Evolutionary conservation across 1,140 invertebrate genomes (phyloP), one percentile per base, ranked within the genome.

Genomic region (Ceratina japonica): DNA sequence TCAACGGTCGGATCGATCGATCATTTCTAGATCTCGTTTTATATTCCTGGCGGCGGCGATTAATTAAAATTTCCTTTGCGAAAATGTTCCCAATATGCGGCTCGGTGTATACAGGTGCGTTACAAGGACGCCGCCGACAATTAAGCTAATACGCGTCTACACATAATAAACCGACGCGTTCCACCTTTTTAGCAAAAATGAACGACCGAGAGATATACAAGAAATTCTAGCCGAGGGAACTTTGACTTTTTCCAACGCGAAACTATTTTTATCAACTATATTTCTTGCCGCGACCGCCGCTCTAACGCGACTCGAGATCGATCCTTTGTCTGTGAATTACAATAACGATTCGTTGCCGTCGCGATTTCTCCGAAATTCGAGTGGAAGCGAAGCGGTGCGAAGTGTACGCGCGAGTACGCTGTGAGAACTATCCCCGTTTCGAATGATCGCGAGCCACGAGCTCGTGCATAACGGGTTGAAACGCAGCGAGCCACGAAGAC

Each of bases 401-500:
- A n/a, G 24, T 18, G 24, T 16, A 18, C 16, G 13, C 31, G 24
- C 52, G 31, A 69, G 27, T n/a, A 56, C 66, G 20, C 52, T 24
- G n/a, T 13, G 66, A 69, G 27, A n/a, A 18, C 51, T 22, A 10
- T 71, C 4, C 27, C 18, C 3, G 59, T 72, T 20, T 51, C 31
- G 70, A 72, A 65, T 83, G 79, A 86, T 84, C 64, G 59, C 52
- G 51, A 80, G 59, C 77, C 62, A 85, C 73, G 71, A 83, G 81
- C 56, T 72, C 65, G 77, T 76, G 73, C 65, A 80, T 86, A 86
- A 87, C 75, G 86, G 85, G 73, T 64, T 80, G 80, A 81, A 81
- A 82, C 83, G 81, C 86, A 84, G 68, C 62, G 79, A 86, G 80
- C 82, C 84, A 86, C 82, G 86, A 87, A 87, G 79, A 70, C 75